Evolutionary conservation across 2,113 vertebrate genomes (phyloP).

Genomic region (Gallinago undulata): DNA sequence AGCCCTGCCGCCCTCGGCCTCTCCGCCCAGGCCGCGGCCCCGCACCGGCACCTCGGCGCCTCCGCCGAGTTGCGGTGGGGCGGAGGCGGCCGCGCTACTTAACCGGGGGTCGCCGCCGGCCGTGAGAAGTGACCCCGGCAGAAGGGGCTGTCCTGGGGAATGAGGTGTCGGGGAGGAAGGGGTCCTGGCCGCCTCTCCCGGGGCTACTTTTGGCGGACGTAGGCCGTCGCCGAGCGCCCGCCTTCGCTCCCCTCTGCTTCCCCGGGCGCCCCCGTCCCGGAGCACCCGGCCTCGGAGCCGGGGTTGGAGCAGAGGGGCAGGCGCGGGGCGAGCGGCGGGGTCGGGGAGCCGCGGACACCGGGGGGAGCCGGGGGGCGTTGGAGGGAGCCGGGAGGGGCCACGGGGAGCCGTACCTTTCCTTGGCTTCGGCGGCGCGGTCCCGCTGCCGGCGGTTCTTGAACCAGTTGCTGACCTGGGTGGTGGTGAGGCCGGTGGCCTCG

Average conservation of each 20-base stretch:
- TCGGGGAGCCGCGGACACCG: not conserved
- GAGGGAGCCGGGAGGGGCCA: not conserved
- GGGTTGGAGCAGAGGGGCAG: not conserved
- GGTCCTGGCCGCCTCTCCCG: not conserved
- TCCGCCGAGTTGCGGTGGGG: not conserved
- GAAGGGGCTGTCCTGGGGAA: not conserved
- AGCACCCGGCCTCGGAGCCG: not conserved
- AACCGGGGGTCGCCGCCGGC: not conserved
- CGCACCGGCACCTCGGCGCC: not conserved
- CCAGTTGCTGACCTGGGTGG: conserved; percentile 99
- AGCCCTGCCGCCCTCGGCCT: not conserved
- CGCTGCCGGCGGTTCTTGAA: conserved; percentile 98
- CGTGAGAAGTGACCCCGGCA: not conserved
- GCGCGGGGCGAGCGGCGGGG: not conserved
- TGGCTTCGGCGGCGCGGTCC: conserved; percentile 96
- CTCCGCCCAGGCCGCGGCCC: not conserved
- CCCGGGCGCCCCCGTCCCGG: not conserved
- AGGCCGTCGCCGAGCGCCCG: not conserved
- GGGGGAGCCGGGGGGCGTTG: not conserved
- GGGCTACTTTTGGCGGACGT: not conserved
- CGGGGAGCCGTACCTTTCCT: conserved; percentile 86
- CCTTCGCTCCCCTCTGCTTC: too few relatives aligned
- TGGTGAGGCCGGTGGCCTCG: conserved; percentile 97
- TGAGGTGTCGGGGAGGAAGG: not conserved
- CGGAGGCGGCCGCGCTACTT: not conserved